These are phyloP conservation scores for Poicephalus meyeri DNA, from an alignment of 2,113 vertebrate genomes.

Conservation along the genomic window DNA sequence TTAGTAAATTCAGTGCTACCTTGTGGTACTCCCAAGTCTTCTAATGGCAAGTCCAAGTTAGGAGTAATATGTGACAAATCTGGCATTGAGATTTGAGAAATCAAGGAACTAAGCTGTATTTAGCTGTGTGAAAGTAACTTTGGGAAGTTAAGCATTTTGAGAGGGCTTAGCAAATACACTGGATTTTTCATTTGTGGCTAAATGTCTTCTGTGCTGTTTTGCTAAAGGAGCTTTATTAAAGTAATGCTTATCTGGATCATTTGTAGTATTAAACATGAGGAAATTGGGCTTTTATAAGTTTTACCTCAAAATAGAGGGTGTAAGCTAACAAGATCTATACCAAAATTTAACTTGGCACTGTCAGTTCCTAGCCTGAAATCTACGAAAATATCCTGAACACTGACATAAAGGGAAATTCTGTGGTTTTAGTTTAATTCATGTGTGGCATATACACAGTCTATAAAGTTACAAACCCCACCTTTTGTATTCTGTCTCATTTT, in stretches of 20 bases:
- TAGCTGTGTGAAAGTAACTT: slow-evolving; percentile 13
- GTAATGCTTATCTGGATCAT: slow-evolving; percentile 4
- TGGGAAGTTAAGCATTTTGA: slow-evolving; percentile 12
- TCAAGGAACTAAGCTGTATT: slow-evolving; percentile 19
- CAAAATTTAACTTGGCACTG: neutral
- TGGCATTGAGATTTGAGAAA: neutral
- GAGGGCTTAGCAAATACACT: neutral
- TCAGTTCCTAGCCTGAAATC: neutral
- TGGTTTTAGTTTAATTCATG: neutral
- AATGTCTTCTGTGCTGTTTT: neutral
- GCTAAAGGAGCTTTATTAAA: slow-evolving; percentile 46
- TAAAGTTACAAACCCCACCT: neutral
- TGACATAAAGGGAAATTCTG: neutral
- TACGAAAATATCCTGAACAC: neutral
- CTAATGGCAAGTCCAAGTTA: neutral
- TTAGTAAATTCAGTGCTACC: neutral
- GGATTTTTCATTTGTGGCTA: slow-evolving; percentile 5
- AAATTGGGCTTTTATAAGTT: neutral
- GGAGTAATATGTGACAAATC: neutral
- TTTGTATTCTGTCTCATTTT: neutral
- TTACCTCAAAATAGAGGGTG: neutral
- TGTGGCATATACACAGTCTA: neutral
- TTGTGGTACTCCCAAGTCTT: neutral
- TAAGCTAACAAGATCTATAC: neutral
- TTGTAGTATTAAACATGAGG: neutral